Evolutionary conservation across 2,113 vertebrate genomes (phyloP), one percentile per base, ranked within the genome.

Genomic region (Erythrocercus mccallii): DNA sequence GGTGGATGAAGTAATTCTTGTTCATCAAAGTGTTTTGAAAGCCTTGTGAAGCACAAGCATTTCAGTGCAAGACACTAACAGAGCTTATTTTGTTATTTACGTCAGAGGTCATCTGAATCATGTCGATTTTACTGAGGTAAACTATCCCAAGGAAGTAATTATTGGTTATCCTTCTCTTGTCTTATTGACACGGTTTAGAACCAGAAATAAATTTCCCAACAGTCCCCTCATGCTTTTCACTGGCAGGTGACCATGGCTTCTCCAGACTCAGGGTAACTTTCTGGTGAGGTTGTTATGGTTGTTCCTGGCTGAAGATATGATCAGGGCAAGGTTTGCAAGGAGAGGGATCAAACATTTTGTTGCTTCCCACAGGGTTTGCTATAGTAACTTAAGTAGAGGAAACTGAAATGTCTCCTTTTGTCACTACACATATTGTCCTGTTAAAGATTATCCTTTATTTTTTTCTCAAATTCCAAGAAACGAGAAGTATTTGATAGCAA

Each of bases 121-220:
- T 8, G 11, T 30, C 22, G 35, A 17, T 70, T 88, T 84, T 56
- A 38, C 35, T 47, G 12, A 15, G 21, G 11, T 24, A 47, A 70
- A 73, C n/a, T 42, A 10, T 54, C n/a, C 37, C 23, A 53, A 66
- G 42, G 50, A 81, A 70, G 17, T 2, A 37, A 27, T 45, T 77
- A 3, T 23, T 61, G 0, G 0, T 40, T 58, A 5, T 50, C 27
- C 11, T 6, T 74, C 38, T 82, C 45, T 57, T 2, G 3, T 48
- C 12, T 77, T 38, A 8, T 13, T 86, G 56, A 58, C 45, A 11
- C 9, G 6, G 10, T 53, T 70, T 85, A 78, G 65, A 90, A 81
- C 5, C 1, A 8, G 45, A 73, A 66, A 47, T 6, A 62, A 30
- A 51, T 86, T 77, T 58, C 72, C 54, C 31, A 33, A 3, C 25